These are phyloP conservation scores for Sinotaia quadrata DNA, from an alignment of 2,888 invertebrate species.

Conservation along the genomic window DNA sequence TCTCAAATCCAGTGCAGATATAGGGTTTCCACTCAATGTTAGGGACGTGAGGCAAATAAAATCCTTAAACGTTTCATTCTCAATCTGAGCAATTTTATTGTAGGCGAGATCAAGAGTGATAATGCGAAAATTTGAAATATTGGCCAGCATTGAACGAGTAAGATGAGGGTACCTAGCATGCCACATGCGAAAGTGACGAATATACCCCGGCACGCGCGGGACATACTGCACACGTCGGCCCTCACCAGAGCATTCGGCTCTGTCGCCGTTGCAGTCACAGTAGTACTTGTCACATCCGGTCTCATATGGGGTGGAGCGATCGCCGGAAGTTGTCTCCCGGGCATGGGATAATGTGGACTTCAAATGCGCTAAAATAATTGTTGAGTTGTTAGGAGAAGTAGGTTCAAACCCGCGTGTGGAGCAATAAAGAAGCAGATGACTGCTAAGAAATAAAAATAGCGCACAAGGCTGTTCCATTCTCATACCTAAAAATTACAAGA, in stretches of 20 bases:
- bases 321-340: too few relatives aligned
- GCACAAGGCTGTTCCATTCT: too few relatives aligned
- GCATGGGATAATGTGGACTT: too few relatives aligned
- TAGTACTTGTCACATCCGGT: background rate
- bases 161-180: background rate
- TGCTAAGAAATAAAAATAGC: too few relatives aligned
- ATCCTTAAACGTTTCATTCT: slow-evolving; percentile 4
- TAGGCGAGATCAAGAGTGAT: background rate
- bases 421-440: too few relatives aligned
- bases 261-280: background rate
- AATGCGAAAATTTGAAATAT: slow-evolving; percentile 15
- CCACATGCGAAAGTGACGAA: background rate
- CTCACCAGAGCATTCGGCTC: background rate
- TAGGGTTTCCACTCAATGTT: slow-evolving; percentile 1
- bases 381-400: too few relatives aligned
- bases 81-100: background rate
- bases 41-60: background rate
- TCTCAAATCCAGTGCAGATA: background rate
- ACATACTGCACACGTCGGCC: background rate
- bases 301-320: too few relatives aligned
- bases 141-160: slow-evolving; percentile 2
- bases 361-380: too few relatives aligned
- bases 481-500: too few relatives aligned
- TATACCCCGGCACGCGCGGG: background rate
- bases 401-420: too few relatives aligned